Base-by-base conservation (phyloP, 2,888 invertebrate species). In the Ornithoptera alexandrae region DNA sequence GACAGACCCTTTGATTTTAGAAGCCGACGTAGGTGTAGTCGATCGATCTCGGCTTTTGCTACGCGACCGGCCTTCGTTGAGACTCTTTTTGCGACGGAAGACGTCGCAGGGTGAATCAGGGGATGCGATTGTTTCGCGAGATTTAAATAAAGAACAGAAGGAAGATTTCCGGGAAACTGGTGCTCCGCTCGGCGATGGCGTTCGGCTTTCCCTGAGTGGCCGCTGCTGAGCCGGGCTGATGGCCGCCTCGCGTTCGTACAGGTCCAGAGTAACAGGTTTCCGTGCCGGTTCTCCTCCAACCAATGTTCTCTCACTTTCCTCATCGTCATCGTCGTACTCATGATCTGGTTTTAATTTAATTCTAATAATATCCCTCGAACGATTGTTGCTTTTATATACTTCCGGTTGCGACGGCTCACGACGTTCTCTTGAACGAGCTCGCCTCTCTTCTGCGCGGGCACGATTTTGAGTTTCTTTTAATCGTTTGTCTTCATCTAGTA, bases 81-180 rank as follows among this genome's bases (percentile, higher is more conserved):
- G 77, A 72, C 91, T 90, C 70, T 89, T 87, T 74, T 91, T 91
- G 66, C 91, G 83, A 1, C 88, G 85, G 50, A 89, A 78, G 22
- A 85, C 87, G 18, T 88, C 89, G 1, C 93, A 93, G 17, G 94
- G 94, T 0, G 94, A 94, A 75, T 95, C 95, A 0, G 94, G 94
- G 70, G 94, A 95, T 24, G 94, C 93, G 70, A 94, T 93, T 24
- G 93, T 93, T 77, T 95, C 96, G 76, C 95, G 95, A 74, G 96
- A 95, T 83, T 95, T 95, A 80, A 97, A 97, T 60, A 97, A 86
- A 5, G 96, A 96, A 70, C 96, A 95, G 81, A 97, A 96, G 50
- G 97, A 97, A 77, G 96, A 96, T 84, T 96, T 96, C 57, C 97
- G 93, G 0, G 97, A 96, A 0, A 94, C 93, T 0, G 94, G 93